phyloP scores from a whole-genome alignment of 1,140 invertebrate species.

The Sipha flava region DNA sequence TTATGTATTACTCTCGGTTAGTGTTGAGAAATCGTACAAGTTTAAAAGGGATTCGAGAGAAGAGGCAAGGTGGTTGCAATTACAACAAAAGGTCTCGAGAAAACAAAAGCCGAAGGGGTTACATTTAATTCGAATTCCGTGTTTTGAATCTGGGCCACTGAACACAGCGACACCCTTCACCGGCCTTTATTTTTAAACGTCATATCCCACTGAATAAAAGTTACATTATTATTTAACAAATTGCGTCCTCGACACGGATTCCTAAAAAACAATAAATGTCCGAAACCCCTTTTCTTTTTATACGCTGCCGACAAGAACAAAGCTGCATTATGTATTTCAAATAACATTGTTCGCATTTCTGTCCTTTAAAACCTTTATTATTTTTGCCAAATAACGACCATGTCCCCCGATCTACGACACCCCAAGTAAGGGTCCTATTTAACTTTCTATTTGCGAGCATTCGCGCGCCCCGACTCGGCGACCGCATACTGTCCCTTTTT shows the following conservation, averaged over 20 bases:
- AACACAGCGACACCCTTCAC: constrained; percentile 3
- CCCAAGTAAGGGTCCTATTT: background rate
- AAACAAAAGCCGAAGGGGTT: constrained; percentile 13
- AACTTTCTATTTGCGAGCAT: background rate
- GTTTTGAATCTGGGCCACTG: constrained; percentile 7
- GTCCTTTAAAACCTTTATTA: constrained; percentile 5
- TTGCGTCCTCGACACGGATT: constrained; percentile 10
- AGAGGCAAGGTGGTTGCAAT: constrained; percentile 1
- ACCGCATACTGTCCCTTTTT: background rate
- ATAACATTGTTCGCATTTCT: constrained; percentile 6
- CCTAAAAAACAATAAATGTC: constrained; percentile 11
- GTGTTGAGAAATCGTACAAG: background rate
- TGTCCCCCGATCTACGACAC: background rate
- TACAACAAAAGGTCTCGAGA: background rate
- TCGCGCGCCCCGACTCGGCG: background rate
- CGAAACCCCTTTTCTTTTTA: background rate
- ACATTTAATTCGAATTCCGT: constrained; percentile 17
- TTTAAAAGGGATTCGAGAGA: background rate
- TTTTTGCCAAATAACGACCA: background rate
- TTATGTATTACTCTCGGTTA: background rate
- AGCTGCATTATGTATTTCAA: background rate
- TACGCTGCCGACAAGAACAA: background rate
- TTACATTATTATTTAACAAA: constrained; percentile 17
- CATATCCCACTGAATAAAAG: constrained; percentile 5
- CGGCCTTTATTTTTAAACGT: background rate